phyloP scores from a whole-genome alignment of 2,888 invertebrate genomes.

The Lithophane ornitopus region DNA sequence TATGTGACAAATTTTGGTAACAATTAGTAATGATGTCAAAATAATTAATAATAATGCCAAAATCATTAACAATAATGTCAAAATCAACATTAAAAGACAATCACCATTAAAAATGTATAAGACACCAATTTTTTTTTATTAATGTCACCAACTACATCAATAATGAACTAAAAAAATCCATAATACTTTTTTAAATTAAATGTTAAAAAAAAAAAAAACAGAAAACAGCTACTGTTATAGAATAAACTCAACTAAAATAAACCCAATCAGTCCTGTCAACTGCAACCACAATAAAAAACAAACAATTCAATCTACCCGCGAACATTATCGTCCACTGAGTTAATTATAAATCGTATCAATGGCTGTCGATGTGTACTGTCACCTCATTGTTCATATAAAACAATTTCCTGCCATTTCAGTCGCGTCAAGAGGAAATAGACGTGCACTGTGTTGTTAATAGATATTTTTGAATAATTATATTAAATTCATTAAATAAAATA shows the following conservation, averaged over 20 bases:
- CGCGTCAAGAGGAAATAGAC: conserved; percentile 20
- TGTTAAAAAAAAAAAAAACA: neutral
- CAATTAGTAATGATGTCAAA: too few relatives aligned
- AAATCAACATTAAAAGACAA: too few relatives aligned
- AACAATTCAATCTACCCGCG: conserved; percentile 9
- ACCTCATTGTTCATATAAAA: conserved; percentile 22
- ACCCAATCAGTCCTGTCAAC: conserved; percentile 4
- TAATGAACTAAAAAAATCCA: too few relatives aligned
- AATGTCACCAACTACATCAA: too few relatives aligned
- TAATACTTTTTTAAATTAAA: too few relatives aligned
- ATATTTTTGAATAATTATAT: too few relatives aligned
- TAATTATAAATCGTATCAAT: conserved; percentile 43
- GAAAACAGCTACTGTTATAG: neutral
- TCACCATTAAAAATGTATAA: too few relatives aligned
- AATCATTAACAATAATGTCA: too few relatives aligned
- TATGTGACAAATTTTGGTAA: too few relatives aligned
- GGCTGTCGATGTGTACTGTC: conserved; percentile 15
- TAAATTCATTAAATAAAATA: too few relatives aligned
- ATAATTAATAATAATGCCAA: too few relatives aligned
- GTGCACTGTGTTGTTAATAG: neutral
- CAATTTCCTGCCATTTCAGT: conserved; percentile 16
- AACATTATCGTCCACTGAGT: conserved; percentile 24
- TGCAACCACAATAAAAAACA: neutral
- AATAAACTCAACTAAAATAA: conserved; percentile 12
- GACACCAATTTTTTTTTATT: too few relatives aligned